A percentile compares a stretch with the other conserved stretches of the same genome.
These are phyloP conservation scores for Gambusia yucatana DNA, from an alignment of 2,797 vertebrate species.

Conservation along the genomic window DNA sequence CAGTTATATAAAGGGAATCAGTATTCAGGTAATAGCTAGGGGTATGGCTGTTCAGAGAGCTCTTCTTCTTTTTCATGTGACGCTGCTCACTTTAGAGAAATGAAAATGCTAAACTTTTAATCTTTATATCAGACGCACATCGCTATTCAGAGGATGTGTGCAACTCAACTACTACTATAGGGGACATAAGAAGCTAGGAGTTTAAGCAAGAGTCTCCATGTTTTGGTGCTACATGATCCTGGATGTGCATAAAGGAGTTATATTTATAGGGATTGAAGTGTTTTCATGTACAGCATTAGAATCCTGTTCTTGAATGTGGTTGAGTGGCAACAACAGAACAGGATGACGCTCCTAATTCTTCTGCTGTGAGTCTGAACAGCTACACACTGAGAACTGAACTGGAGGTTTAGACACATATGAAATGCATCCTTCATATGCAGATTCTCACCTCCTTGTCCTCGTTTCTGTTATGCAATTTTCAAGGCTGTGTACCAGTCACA, in stretches of 20 bases:
- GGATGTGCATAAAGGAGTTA: neutral
- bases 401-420: neutral
- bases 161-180: neutral
- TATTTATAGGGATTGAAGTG: neutral
- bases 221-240: neutral
- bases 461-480: neutral
- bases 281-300: neutral
- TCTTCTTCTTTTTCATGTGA: neutral
- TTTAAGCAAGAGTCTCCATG: neutral
- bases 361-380: neutral
- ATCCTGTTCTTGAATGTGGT: neutral
- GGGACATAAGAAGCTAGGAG: neutral
- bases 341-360: neutral
- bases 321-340: neutral
- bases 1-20: neutral
- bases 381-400: neutral
- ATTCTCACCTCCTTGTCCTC: neutral
- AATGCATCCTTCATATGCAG: neutral
- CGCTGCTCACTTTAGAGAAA: neutral
- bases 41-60: neutral
- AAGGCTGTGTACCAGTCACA: neutral
- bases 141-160: neutral
- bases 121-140: neutral
- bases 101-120: neutral
- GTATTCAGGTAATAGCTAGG: neutral